Percentiles rank a stretch among this genome's conserved stretches.
Conservation (phyloP, 1,140 invertebrate species). For the Scaptomyza hsui region DNA sequence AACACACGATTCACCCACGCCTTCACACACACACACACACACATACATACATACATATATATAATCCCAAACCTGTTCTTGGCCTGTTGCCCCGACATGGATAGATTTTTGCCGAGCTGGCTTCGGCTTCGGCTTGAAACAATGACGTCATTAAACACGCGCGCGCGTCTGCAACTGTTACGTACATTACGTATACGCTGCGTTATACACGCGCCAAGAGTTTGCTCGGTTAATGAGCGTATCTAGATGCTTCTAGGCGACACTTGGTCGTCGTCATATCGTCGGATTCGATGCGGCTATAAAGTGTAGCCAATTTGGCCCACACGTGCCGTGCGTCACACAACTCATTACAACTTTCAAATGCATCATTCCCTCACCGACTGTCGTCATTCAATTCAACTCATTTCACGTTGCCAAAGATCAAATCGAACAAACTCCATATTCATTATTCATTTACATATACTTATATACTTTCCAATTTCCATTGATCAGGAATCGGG, state of each 20-base stretch:
- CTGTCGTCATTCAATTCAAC: slow-evolving; percentile 26
- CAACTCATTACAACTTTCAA: background rate
- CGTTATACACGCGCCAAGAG: background rate
- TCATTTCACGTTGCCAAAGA: slow-evolving; percentile 9
- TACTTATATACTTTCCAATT: background rate
- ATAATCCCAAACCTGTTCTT: background rate
- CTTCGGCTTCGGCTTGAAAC: slow-evolving; percentile 26
- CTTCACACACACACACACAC: too few species aligned
- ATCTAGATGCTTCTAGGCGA: slow-evolving; percentile 26
- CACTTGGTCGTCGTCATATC: slow-evolving; percentile 28
- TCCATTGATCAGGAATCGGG: slow-evolving; percentile 43
- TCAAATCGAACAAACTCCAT: background rate
- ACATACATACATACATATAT: background rate
- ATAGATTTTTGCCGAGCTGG: background rate
- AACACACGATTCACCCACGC: slow-evolving; percentile 9
- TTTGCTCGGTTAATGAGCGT: slow-evolving; percentile 33
- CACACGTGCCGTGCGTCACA: slow-evolving; percentile 36
- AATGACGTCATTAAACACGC: slow-evolving; percentile 58
- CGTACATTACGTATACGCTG: slow-evolving; percentile 45
- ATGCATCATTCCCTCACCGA: background rate
- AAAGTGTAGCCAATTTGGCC: slow-evolving; percentile 62
- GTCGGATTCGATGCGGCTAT: slow-evolving; percentile 42
- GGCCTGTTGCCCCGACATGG: background rate
- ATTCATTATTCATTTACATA: background rate
- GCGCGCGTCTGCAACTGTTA: slow-evolving; percentile 42